phyloP scores from a whole-genome alignment of 2,113 vertebrate species.

The Mola mola region DNA sequence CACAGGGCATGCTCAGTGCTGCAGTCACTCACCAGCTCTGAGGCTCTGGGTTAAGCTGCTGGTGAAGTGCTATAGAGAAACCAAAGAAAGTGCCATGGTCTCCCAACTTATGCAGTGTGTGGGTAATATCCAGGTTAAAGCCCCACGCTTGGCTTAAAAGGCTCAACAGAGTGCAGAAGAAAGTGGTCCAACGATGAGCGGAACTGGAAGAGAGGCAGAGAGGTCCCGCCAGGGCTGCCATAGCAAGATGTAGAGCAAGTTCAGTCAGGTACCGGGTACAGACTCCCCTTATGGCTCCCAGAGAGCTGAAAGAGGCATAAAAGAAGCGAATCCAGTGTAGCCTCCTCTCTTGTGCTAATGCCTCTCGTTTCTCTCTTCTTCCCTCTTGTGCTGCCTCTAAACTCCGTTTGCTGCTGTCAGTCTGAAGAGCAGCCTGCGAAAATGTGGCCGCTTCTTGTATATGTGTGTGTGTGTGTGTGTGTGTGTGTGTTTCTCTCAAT shows the following conservation, averaged over 20 bases:
- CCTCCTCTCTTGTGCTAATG: slow-evolving; percentile 37
- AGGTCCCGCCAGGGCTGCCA: slow-evolving; percentile 64
- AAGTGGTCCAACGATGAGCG: slow-evolving; percentile 48
- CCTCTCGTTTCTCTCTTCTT: slow-evolving; percentile 28
- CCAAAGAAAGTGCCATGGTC: slow-evolving; percentile 89
- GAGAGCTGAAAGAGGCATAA: slow-evolving; percentile 17
- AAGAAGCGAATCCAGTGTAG: slow-evolving; percentile 28
- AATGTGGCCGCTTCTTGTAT: slow-evolving; percentile 58
- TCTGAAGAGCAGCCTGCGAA: slow-evolving; percentile 75
- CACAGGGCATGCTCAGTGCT: slow-evolving; percentile 29
- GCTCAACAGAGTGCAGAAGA: slow-evolving; percentile 60
- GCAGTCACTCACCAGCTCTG: slow-evolving; percentile 89
- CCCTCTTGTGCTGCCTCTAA: slow-evolving; percentile 48
- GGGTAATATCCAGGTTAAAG: slow-evolving; percentile 91
- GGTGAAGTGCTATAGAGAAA: slow-evolving; percentile 90
- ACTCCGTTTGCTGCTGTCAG: slow-evolving; percentile 80
- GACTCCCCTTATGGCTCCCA: slow-evolving; percentile 40
- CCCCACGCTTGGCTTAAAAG: slow-evolving; percentile 54
- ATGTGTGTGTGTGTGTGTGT: slow-evolving; percentile 50
- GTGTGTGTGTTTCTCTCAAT: slow-evolving; percentile 63
- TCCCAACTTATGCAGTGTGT: slow-evolving; percentile 87
- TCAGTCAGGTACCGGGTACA: slow-evolving; percentile 37
- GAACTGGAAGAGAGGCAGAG: slow-evolving; percentile 36
- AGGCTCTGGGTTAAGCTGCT: slow-evolving; percentile 85
- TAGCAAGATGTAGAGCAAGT: slow-evolving; percentile 61